Evolutionary conservation across 2,888 invertebrate genomes (phyloP).

Genomic region (Lysandra bellargus): DNA sequence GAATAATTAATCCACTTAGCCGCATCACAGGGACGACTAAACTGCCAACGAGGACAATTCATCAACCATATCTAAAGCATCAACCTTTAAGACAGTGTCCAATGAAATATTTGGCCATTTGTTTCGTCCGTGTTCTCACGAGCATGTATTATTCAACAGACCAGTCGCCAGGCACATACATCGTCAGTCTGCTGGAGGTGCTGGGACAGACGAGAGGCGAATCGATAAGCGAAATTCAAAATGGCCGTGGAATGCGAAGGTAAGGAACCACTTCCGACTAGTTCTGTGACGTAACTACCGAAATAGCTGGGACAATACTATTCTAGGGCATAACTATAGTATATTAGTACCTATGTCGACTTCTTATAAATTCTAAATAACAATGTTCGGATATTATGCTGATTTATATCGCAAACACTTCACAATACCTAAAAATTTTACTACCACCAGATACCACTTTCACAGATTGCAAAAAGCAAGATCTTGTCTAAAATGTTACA

Average conservation of each 20-base stretch:
- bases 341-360: not conserved
- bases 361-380: not conserved
- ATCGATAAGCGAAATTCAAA: conserved; percentile 16
- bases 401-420: not conserved
- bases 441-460: not conserved
- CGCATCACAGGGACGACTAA: not conserved
- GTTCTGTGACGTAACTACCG: not conserved
- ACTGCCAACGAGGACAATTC: not conserved
- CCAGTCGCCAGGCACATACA: not conserved
- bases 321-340: not conserved
- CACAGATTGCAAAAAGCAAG: not conserved
- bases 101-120: conserved; percentile 2
- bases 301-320: not conserved
- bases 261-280: not conserved
- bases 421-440: not conserved
- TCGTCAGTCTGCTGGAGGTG: not conserved
- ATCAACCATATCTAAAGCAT: not conserved
- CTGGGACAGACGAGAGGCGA: conserved; percentile 12
- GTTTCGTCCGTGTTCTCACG: conserved; percentile 2
- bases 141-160: not conserved
- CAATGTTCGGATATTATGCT: not conserved
- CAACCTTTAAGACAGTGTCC: not conserved
- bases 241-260: conserved; percentile 16
- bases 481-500: not conserved
- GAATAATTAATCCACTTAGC: not conserved